Evolutionary conservation across 2,888 invertebrate genomes (phyloP).

Genomic region (Lissocephala sabroskyi): DNA sequence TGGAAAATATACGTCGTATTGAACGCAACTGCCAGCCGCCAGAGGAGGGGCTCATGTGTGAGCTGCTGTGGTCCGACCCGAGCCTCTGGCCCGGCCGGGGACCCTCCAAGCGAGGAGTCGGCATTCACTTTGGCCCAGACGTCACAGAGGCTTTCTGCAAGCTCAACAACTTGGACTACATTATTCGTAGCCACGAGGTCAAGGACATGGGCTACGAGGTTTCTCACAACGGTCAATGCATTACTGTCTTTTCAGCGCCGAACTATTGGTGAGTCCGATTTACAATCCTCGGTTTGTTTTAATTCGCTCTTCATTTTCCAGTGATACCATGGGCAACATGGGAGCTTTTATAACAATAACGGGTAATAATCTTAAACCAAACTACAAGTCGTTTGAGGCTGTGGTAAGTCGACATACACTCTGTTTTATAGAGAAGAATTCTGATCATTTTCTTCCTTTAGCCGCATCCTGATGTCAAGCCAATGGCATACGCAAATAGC

Average conservation of each 20-base stretch:
- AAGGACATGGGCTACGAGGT: slow-evolving; percentile 97
- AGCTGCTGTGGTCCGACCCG: slow-evolving; percentile 98
- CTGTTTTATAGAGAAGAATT: too few species aligned
- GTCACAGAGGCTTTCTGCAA: slow-evolving; percentile 90
- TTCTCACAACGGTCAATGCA: slow-evolving; percentile 95
- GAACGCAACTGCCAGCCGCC: slow-evolving; percentile 97
- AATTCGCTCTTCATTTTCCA: slow-evolving; percentile 76
- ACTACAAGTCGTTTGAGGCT: slow-evolving; percentile 93
- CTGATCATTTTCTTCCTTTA: too few species aligned
- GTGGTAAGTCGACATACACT: slow-evolving; percentile 80
- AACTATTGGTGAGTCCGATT: slow-evolving; percentile 89
- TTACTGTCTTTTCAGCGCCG: slow-evolving; percentile 99
- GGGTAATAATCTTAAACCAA: slow-evolving; percentile 92
- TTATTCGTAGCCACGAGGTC: slow-evolving; percentile 97
- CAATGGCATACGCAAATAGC: slow-evolving; percentile 96
- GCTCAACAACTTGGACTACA: slow-evolving; percentile 90
- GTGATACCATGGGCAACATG: slow-evolving; percentile 99
- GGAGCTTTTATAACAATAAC: slow-evolving; percentile 97
- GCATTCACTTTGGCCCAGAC: slow-evolving; percentile 99
- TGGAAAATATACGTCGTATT: slow-evolving; percentile 90
- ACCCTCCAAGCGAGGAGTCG: slow-evolving; percentile 97
- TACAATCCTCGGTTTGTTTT: background rate
- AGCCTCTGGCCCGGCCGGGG: slow-evolving; percentile 90
- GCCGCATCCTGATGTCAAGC: slow-evolving; percentile 97
- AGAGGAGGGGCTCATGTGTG: slow-evolving; percentile 98